Base-by-base conservation (phyloP, 1,140 invertebrate genomes). In the Sesamia nonagrioides region DNA sequence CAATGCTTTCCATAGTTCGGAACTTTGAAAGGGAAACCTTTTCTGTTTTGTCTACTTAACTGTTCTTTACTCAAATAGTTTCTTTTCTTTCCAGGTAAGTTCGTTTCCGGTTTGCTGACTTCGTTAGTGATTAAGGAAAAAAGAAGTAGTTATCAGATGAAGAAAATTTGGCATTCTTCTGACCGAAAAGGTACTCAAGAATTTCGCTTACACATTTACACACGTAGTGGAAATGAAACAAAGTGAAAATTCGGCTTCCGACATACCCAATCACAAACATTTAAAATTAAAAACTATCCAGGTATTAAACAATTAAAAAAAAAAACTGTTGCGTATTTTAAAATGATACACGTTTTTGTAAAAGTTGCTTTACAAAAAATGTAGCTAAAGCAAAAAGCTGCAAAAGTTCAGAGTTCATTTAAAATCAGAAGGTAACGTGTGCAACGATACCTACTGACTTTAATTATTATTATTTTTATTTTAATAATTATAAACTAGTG, bases 81-180 rank as follows among this genome's bases (percentile, higher is more conserved):
- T 63, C 58, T 35, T 76, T 74, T 74, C 18, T 58, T 68, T 68
- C 13, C 75, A 68, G 60, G 61, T 77, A 77, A 77, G 42, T 63
- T 63, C 6, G 8, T 13, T 77, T 69, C 7, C 50, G 17, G 68
- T 52, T 71, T 54, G 48, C 68, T 54, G 68, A 52, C 68, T 37
- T 35, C 68, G 17, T 52, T 50, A 69, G 58, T 35, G 15, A 27
- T 61, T 61, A 35, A 40, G 42, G 27, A 69, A 69, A 50, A 42
- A 45, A 45, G 40, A 68, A 68, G 63, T 68, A 15, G 27, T 71
- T 17, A 52, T 52, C 40, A 27, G 40, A 11, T 17, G 37, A 37
- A 71, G 48, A 54, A 69, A 61, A 35, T 37, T 63, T 68, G n/a
- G 63, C 17, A 50, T 11, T 42, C 18, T 15, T 48, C 35, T 48